Evolutionary conservation across 2,113 vertebrate species (phyloP).

Genomic region (Alosa alosa): DNA sequence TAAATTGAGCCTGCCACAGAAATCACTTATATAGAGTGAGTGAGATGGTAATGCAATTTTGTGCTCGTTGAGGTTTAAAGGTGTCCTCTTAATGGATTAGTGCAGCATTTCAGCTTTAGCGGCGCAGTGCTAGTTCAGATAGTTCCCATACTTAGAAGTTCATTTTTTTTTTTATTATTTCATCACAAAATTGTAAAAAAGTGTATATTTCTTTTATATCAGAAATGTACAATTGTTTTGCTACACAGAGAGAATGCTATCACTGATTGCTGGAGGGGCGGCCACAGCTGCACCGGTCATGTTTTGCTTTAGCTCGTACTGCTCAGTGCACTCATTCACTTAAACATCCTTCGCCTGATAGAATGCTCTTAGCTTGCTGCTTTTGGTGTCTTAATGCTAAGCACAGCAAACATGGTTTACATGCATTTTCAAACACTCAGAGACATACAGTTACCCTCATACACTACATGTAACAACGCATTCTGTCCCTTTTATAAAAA

Average conservation of each 20-base stretch:
- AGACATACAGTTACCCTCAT: not conserved
- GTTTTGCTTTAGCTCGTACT: not conserved
- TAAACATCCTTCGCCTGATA: not conserved
- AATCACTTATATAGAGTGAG: not conserved
- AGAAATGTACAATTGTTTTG: conserved; percentile 8
- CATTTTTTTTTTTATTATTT: not conserved
- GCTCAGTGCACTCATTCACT: not conserved
- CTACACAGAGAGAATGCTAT: conserved; percentile 17
- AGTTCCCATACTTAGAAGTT: not conserved
- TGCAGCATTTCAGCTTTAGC: not conserved
- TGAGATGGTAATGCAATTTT: not conserved
- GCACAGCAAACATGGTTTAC: conserved; percentile 29
- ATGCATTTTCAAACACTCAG: not conserved
- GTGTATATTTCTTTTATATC: not conserved
- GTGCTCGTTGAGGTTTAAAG: not conserved
- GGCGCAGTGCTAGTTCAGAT: not conserved
- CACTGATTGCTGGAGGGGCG: conserved; percentile 6
- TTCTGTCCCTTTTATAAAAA: not conserved
- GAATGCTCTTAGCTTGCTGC: conserved; percentile 22
- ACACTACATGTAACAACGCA: not conserved
- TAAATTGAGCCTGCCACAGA: not conserved
- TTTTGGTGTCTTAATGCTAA: conserved; percentile 29
- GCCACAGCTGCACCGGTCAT: not conserved
- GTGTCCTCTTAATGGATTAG: not conserved
- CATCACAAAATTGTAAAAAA: not conserved